Conservation (phyloP, 2,113 vertebrate genomes). For the Mormyrus iriodes region DNA sequence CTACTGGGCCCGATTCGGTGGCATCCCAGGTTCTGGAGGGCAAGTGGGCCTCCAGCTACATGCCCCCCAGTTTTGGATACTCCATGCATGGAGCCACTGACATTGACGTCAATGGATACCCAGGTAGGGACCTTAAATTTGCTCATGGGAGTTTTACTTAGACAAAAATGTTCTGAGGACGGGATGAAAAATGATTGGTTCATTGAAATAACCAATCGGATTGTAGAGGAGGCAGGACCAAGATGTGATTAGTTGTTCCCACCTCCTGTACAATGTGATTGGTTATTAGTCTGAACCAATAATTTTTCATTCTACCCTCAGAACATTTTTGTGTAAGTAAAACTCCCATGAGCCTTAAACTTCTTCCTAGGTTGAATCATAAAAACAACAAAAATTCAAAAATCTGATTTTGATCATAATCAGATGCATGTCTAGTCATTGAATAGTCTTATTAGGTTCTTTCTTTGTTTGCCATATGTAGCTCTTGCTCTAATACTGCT, state of each 20-base stretch:
- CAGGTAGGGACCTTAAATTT: slow-evolving; percentile 60
- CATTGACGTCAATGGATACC: slow-evolving; percentile 90
- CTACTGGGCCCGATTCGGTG: slow-evolving; percentile 57
- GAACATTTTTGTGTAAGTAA: background rate
- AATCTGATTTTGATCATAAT: background rate
- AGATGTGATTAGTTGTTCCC: background rate
- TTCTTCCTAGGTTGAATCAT: background rate
- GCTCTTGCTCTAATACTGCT: background rate
- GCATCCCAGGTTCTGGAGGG: slow-evolving; percentile 84
- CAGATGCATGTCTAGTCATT: background rate
- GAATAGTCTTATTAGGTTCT: background rate
- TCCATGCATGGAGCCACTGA: slow-evolving; percentile 86
- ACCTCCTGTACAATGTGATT: background rate
- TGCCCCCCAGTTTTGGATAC: slow-evolving; percentile 95
- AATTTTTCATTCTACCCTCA: background rate
- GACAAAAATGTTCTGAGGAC: background rate
- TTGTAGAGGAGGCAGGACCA: background rate
- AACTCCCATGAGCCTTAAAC: background rate
- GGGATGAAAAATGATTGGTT: background rate
- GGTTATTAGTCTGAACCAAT: background rate
- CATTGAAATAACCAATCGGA: background rate
- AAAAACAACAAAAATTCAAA: background rate
- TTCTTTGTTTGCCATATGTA: background rate
- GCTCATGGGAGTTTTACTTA: background rate
- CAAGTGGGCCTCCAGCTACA: slow-evolving; percentile 76